Conservation (phyloP, 2,113 vertebrate species). For the Hepsetus odoe region DNA sequence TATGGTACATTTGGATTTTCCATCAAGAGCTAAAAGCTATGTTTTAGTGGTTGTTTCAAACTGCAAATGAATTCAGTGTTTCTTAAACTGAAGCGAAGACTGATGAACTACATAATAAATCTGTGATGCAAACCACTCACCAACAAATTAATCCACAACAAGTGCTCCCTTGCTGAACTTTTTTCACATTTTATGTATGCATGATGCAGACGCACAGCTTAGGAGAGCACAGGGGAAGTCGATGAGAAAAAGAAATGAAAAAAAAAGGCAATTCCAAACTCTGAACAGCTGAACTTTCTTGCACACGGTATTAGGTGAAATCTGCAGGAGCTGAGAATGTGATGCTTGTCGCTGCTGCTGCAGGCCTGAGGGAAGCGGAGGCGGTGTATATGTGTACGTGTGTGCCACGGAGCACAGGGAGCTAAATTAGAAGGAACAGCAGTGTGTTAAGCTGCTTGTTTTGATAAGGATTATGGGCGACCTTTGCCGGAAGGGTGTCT, state of each 20-base stretch:
- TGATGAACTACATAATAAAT: too few species aligned
- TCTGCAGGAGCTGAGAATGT: background rate
- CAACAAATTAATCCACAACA: too few species aligned
- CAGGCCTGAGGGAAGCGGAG: conserved; percentile 32
- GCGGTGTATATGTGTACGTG: background rate
- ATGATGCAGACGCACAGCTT: background rate
- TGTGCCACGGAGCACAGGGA: conserved; percentile 25
- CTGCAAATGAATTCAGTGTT: too few species aligned
- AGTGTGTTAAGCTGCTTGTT: conserved; percentile 35
- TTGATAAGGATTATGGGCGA: conserved; percentile 27
- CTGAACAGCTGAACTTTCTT: background rate
- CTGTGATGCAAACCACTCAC: too few species aligned
- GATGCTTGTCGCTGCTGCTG: conserved; percentile 21
- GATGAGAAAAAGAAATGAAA: background rate
- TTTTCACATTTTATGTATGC: too few species aligned
- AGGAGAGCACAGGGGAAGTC: background rate
- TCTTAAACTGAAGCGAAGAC: too few species aligned
- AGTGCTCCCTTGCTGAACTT: too few species aligned
- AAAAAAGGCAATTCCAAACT: background rate
- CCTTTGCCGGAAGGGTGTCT: conserved; percentile 36
- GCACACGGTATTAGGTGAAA: conserved; percentile 7
- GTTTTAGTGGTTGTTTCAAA: too few species aligned
- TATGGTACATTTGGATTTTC: too few species aligned
- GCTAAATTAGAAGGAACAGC: conserved; percentile 33
- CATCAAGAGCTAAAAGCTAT: too few species aligned